These are phyloP conservation scores for Oncorhynchus kisutch DNA, from an alignment of 2,113 vertebrate species.

Conservation along the genomic window DNA sequence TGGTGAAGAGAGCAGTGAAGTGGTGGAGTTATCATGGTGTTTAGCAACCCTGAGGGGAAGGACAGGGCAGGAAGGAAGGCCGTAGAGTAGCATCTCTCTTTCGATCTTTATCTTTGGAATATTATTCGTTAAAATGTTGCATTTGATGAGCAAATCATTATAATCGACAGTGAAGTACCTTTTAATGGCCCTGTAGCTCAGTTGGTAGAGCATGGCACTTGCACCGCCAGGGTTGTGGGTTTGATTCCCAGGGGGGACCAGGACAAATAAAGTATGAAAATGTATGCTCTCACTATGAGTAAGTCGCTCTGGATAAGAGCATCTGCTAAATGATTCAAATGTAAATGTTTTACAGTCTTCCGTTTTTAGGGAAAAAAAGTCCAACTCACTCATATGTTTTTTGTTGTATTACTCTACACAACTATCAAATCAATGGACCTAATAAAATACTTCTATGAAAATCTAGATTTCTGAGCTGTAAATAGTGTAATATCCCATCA, in stretches of 20 bases:
- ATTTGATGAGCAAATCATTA: neutral
- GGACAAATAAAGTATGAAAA: neutral
- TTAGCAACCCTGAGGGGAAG: neutral
- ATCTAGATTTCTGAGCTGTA: no score
- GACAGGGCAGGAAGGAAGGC: neutral
- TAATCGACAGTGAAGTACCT: neutral
- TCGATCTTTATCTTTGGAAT: neutral
- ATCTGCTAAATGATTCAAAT: no score
- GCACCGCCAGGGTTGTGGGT: no score
- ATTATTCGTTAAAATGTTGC: neutral
- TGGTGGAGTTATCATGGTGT: neutral
- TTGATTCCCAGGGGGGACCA: no score
- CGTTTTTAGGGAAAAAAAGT: neutral
- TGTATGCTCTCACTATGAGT: neutral
- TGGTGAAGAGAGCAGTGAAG: conserved; percentile 19
- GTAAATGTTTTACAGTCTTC: neutral
- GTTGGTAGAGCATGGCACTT: no score
- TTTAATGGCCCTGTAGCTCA: neutral
- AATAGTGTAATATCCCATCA: no score
- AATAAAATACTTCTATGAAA: neutral
- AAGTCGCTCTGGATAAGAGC: no score
- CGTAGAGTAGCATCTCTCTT: neutral
- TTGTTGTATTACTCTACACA: neutral
- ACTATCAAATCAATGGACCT: neutral
- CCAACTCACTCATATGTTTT: neutral